A percentile compares a stretch with the other conserved stretches of the same genome.
These are phyloP conservation scores for Mus spretus DNA, from an alignment of 2,797 vertebrate genomes.

Conservation along the genomic window DNA sequence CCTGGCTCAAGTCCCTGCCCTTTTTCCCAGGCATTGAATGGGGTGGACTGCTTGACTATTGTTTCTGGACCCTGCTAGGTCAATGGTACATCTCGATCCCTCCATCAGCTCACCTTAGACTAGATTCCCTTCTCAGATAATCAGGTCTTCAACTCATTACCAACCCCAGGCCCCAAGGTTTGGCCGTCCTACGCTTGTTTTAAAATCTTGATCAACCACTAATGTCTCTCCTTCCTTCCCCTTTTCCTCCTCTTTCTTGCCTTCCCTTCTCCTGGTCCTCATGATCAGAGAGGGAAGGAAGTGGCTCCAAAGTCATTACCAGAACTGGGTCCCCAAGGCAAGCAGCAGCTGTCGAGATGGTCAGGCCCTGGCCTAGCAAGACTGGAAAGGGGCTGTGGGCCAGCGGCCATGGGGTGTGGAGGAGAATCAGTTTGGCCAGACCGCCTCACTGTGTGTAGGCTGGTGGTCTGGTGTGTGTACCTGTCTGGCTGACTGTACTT, in stretches of 20 bases:
- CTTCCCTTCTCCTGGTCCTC: neutral
- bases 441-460: constrained; percentile 74
- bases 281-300: constrained; percentile 88
- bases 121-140: neutral
- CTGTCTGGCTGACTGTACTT: neutral
- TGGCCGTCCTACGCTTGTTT: neutral
- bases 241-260: neutral
- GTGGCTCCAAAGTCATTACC: constrained; percentile 94
- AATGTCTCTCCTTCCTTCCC: neutral
- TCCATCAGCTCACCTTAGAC: neutral
- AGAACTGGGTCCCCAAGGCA: constrained; percentile 93
- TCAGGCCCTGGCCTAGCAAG: neutral
- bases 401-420: constrained; percentile 1
- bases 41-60: constrained; percentile 49
- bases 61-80: constrained; percentile 40
- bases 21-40: constrained; percentile 23
- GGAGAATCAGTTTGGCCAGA: neutral
- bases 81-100: neutral
- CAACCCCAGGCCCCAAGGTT: neutral
- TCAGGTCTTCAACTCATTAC: neutral
- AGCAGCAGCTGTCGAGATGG: constrained; percentile 93
- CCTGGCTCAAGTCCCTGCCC: constrained; percentile 80
- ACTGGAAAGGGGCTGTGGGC: constrained; percentile 8
- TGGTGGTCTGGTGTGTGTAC: neutral
- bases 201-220: neutral